A percentile compares a stretch with the other conserved stretches of the same genome.
Evolutionary conservation across 35 echinoderm and acorn worm species (phyloP).

Genomic region (Amphiura filiformis): DNA sequence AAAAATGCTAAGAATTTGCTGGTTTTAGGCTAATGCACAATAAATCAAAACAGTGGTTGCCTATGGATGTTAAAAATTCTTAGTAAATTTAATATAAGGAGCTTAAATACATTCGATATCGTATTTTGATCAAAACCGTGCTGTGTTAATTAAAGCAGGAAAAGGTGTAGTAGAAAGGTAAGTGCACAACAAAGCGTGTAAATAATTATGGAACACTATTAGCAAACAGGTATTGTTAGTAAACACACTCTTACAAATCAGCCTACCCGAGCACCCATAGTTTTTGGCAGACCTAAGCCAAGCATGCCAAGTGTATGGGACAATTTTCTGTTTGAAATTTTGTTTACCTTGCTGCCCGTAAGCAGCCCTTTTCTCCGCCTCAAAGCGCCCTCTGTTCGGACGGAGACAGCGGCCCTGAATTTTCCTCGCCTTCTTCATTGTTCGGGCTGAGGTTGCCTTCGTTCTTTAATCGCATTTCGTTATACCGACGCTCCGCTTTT

Average conservation of each 20-base stretch:
- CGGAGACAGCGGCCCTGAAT: slow-evolving; percentile 29
- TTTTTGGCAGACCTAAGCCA: background rate
- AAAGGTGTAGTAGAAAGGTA: no score
- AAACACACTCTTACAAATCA: background rate
- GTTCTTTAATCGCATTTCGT: slow-evolving; percentile 26
- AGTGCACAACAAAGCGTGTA: no score
- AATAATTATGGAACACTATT: no score
- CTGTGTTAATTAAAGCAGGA: no score
- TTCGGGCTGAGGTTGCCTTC: slow-evolving; percentile 35
- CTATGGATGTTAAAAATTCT: no score
- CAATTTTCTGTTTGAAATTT: background rate
- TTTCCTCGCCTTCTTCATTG: slow-evolving; percentile 35
- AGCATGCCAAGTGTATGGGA: background rate
- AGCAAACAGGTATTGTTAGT: no score
- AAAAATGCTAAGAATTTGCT: no score
- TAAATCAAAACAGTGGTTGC: no score
- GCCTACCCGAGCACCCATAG: background rate
- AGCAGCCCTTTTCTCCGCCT: slow-evolving; percentile 46
- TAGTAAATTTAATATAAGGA: no score
- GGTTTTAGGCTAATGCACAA: no score
- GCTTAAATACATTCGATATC: no score
- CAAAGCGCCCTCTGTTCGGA: slow-evolving; percentile 44
- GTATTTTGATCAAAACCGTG: no score
- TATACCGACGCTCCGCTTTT: slow-evolving; percentile 28
- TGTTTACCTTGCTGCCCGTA: slow-evolving; percentile 52